Evolutionary conservation across 2,888 invertebrate genomes (phyloP).

Genomic region (Drosophila differens): DNA sequence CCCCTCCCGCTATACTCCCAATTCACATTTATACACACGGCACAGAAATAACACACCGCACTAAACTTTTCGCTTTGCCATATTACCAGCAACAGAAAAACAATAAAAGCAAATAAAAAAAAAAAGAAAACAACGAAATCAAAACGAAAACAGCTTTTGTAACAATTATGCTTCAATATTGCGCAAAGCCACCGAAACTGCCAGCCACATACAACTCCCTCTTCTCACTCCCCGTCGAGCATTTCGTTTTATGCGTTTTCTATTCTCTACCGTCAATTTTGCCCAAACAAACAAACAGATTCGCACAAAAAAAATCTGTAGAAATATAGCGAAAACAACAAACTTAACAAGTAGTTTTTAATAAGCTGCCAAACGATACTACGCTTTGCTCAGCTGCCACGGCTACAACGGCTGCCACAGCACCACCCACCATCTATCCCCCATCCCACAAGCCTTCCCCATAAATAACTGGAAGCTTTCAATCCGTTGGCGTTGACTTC

Average conservation of each 20-base stretch:
- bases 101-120: constrained; percentile 28
- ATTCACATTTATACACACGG: neutral
- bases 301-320: constrained; percentile 1
- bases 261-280: constrained; percentile 58
- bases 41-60: constrained; percentile 11
- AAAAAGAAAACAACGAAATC: constrained; percentile 22
- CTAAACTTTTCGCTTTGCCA: constrained; percentile 34
- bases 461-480: constrained; percentile 2
- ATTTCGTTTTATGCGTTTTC: constrained; percentile 49
- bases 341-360: constrained; percentile 71
- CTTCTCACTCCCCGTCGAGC: neutral
- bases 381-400: constrained; percentile 6
- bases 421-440: neutral
- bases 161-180: constrained; percentile 72
- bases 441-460: neutral
- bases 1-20: neutral
- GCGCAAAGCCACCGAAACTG: constrained; percentile 8
- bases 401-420: constrained; percentile 1
- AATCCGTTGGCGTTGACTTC: constrained; percentile 49
- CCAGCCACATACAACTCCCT: neutral
- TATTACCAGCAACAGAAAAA: constrained; percentile 20
- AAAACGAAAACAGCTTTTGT: constrained; percentile 50
- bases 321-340: constrained; percentile 54
- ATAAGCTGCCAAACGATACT: constrained; percentile 59
- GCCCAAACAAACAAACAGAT: constrained; percentile 40